Conservation (phyloP, 2,888 invertebrate genomes). For the Tricholauxania praeusta region DNA sequence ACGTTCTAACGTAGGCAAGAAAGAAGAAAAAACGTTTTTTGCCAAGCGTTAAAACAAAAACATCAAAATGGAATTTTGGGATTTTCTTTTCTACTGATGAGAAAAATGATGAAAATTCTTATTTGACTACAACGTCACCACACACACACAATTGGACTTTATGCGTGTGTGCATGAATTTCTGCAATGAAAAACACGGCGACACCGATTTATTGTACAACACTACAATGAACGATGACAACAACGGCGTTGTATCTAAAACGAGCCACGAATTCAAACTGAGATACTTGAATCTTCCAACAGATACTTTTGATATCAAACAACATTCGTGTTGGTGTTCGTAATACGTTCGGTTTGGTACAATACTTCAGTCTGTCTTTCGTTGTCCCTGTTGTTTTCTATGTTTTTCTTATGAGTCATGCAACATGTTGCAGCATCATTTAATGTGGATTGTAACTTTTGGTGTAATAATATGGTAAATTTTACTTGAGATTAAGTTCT, state of each 20-base stretch:
- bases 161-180: too few species aligned
- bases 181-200: neutral
- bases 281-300: constrained; percentile 52
- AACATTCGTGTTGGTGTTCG: constrained; percentile 5
- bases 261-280: constrained; percentile 55
- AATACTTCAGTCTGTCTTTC: too few species aligned
- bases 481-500: too few species aligned
- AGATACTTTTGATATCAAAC: constrained; percentile 46
- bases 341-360: neutral
- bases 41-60: too few species aligned
- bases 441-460: neutral
- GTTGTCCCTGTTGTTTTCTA: neutral
- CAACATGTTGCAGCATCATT: constrained; percentile 21
- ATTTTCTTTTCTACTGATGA: too few species aligned
- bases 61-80: too few species aligned
- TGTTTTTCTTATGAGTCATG: neutral
- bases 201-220: neutral
- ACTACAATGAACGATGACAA: neutral
- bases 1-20: too few species aligned
- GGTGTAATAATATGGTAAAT: too few species aligned
- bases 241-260: constrained; percentile 49
- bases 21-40: too few species aligned
- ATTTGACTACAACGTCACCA: too few species aligned
- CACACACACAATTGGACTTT: too few species aligned
- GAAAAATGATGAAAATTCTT: too few species aligned